Base-by-base conservation (phyloP, 2,797 vertebrate genomes). In the Potorous gilbertii region DNA sequence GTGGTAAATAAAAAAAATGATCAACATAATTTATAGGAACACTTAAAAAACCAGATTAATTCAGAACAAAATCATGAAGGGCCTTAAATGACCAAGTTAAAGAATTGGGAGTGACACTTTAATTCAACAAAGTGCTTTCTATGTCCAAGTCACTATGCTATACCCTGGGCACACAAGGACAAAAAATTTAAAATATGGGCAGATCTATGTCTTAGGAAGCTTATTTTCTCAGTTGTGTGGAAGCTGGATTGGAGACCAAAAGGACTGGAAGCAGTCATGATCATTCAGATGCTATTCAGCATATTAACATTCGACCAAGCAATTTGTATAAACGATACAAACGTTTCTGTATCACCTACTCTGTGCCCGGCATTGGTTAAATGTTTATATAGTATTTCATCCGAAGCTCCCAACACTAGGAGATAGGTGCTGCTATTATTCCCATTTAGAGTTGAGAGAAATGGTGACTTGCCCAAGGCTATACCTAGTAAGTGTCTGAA, bases 1-100 rank as follows among this genome's bases (percentile, higher is more conserved):
- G 9, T 92, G 55, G 90, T 12, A 96, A 18, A 57, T 96, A 18
- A 56, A 95, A 97, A 95, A 94, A 97, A 95, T 91, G 1, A 55
- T 93, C 57, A 90, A 54, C 34, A 55, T 52, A 92, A 91, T 90
- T 93, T 91, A 55, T 46, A 91, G 57, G 14, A 93, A 59, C 18
- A 89, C 54, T 28, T 74, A 52, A 52, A 52, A 52, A 52, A 52
- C 8, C 52, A 52, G n/a, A 66, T 34, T 66, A 66, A 66, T 34
- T 66, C 0, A 34, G 31, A 66, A 66, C 31, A 34, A 66, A 66
- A n/a, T 66, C 59, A n/a, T 14, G 29, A 34, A 62, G 4, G 29
- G 4, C 59, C 31, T 62, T 13, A 66, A 66, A 66, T 66, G 59
- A 13, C 31, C 1, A 66, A 62, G 28, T 59, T 62, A 62, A 62